Base-by-base conservation (phyloP, 2,888 invertebrate genomes). In the Leucoptera coffeella region DNA sequence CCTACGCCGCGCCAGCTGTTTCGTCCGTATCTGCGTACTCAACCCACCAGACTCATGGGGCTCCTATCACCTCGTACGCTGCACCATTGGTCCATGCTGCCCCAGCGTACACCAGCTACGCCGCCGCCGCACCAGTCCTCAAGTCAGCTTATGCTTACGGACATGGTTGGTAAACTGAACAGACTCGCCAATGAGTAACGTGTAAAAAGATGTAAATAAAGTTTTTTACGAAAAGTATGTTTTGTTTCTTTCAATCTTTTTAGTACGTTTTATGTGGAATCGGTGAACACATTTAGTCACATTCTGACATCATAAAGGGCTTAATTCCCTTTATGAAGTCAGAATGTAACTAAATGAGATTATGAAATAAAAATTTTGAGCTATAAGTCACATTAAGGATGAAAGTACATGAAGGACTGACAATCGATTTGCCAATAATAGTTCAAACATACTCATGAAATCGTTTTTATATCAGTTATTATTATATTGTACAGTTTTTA, bases 91-190 rank as follows among this genome's bases (percentile, higher is more conserved):
- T 30, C 27, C 39, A 35, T 15, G 45, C 49, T 34, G 45, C 43
- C 25, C 42, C 47, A 9, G 19, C 25, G 31, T 4, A 41, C 42
- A 47, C 45, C 15, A 39, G 17, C 46, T 43, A 29, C 50, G 50
- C 31, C 47, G 22, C 15, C 23, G 31, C 34, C 14, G 32, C 32
- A 11, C 32, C 34, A 27, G 55, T 33, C 21, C 36, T 39, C 28
- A 39, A 38, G 25, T 28, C 46, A 21, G 53, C 53, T 30, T 38
- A 71, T 20, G 40, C 49, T 23, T 60, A 61, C 44, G 20, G 20
- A 2, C 26, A 26, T 4, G 26, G 19, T 26, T 26, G 26, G 26
- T 26, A 13, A 25, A 19, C 19, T 26, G 26, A 17, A 19, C 12
- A n/a, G 14, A 19, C 15, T n/a, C 9, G 9, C 17, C 6, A 17